These are phyloP conservation scores for Cnemophilus loriae DNA, from an alignment of 2,113 vertebrate genomes.

Conservation along the genomic window DNA sequence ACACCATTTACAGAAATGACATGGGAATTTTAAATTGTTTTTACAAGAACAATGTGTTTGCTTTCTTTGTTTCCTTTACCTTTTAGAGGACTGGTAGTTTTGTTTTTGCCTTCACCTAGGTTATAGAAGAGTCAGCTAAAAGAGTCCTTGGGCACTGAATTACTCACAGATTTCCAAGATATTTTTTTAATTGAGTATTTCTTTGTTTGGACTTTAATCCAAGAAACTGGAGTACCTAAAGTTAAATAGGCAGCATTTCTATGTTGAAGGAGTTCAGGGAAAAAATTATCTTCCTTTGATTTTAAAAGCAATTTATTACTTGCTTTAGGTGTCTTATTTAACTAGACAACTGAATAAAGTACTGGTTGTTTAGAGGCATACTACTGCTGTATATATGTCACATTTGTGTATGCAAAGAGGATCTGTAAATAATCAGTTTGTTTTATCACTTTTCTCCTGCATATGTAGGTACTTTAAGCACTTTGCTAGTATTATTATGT, in stretches of 20 bases:
- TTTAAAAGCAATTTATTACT: background rate
- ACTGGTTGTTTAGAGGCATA: background rate
- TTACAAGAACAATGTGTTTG: background rate
- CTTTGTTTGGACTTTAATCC: background rate
- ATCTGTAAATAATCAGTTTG: background rate
- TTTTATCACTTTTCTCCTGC: background rate
- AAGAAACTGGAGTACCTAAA: background rate
- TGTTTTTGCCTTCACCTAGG: background rate
- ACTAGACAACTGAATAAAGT: background rate
- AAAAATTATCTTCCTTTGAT: background rate
- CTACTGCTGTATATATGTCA: background rate
- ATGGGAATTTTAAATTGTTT: background rate
- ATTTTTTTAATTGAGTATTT: background rate
- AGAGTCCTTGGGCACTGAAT: background rate
- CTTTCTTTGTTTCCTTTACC: background rate
- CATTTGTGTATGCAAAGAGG: background rate
- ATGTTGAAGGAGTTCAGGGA: background rate
- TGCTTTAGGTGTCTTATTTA: background rate
- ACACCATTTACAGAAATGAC: rapidly evolving
- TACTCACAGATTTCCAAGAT: background rate
- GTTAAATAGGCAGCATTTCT: background rate
- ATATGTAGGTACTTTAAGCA: background rate
- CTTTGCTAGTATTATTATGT: background rate
- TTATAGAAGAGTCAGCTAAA: background rate
- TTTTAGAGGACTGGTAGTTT: background rate